These are phyloP conservation scores for Colius striatus DNA, from an alignment of 2,113 vertebrate species.

Conservation along the genomic window DNA sequence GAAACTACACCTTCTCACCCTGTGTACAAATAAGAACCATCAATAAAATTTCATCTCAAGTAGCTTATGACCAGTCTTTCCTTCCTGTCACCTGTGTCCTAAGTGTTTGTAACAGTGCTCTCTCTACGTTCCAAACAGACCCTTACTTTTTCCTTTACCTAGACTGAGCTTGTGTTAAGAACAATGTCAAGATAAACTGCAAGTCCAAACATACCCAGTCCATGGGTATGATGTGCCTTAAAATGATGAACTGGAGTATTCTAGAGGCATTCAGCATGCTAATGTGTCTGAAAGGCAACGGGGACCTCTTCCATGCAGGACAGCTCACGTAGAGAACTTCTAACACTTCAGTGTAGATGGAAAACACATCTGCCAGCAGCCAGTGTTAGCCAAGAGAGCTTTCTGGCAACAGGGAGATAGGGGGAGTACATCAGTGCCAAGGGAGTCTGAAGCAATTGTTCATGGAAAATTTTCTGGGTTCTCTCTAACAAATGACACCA, in stretches of 20 bases:
- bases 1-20: neutral
- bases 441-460: neutral
- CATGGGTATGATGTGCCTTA: neutral
- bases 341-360: neutral
- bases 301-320: neutral
- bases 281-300: neutral
- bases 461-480: conserved; percentile 38
- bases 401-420: conserved; percentile 8
- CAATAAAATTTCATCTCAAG: neutral
- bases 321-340: neutral
- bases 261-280: neutral
- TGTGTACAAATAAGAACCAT: neutral
- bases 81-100: neutral
- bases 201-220: neutral
- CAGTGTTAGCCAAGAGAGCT: neutral
- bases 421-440: neutral
- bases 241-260: neutral
- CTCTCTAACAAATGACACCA: neutral
- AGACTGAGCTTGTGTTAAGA: neutral
- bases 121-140: neutral
- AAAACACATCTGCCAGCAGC: conserved; percentile 42
- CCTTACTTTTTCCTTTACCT: neutral
- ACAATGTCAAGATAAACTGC: neutral
- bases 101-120: fast-evolving
- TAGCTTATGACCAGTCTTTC: neutral